A percentile compares a stretch with the other conserved stretches of the same genome.
Conservation (phyloP, 2,888 invertebrate species). For the Horisme vitalbata region DNA sequence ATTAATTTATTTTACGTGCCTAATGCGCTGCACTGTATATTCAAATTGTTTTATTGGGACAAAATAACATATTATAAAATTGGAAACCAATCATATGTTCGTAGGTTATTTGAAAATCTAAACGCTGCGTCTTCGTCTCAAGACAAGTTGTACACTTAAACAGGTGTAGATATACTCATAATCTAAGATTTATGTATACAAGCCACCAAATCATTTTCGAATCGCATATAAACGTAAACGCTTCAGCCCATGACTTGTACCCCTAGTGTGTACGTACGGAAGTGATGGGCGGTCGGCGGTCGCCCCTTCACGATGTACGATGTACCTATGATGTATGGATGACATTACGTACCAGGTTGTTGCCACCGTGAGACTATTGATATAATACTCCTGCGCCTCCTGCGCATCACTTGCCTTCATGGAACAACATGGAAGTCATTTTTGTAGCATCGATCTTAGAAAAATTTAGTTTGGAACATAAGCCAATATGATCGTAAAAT, state of each 20-base stretch:
- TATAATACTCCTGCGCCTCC: slow-evolving; percentile 9
- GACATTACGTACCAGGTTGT: slow-evolving; percentile 1
- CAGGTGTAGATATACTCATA: too few species aligned
- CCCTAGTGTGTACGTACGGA: slow-evolving; percentile 8
- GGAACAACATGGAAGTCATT: neutral
- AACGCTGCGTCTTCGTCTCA: too few species aligned
- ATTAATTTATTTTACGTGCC: too few species aligned
- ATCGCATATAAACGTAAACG: neutral
- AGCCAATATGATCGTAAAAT: neutral
- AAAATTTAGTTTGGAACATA: too few species aligned
- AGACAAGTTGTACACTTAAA: too few species aligned
- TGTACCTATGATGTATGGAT: neutral
- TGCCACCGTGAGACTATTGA: slow-evolving; percentile 16
- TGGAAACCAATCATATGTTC: too few species aligned
- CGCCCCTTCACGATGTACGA: slow-evolving; percentile 8
- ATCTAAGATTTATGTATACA: too few species aligned
- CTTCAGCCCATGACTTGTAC: neutral
- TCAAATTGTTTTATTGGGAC: too few species aligned
- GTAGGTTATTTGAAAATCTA: too few species aligned
- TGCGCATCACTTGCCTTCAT: slow-evolving; percentile 2
- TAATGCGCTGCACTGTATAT: too few species aligned
- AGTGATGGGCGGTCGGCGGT: slow-evolving; percentile 18
- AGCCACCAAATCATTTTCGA: too few species aligned
- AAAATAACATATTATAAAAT: too few species aligned
- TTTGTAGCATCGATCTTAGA: neutral